Evolutionary conservation across 1,140 invertebrate genomes (phyloP).

Genomic region (Hormaphis cornu): DNA sequence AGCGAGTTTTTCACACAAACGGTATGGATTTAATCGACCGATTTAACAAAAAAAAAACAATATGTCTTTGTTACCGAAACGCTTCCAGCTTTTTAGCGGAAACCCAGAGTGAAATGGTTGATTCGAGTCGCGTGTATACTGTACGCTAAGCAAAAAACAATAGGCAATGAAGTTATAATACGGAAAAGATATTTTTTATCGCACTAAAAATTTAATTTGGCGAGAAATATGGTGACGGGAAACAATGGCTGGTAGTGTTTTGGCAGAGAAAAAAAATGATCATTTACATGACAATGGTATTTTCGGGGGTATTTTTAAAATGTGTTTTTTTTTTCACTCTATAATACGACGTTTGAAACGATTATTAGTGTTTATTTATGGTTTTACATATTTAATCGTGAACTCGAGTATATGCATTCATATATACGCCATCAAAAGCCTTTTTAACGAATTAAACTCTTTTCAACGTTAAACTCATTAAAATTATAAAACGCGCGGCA

Average conservation of each 20-base stretch:
- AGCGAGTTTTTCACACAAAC: no score
- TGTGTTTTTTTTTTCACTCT: neutral
- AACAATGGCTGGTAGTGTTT: constrained; percentile 20
- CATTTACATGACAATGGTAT: constrained; percentile 8
- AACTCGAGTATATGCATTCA: no score
- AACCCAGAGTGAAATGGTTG: neutral
- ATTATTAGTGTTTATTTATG: neutral
- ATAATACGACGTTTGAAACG: neutral
- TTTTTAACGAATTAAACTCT: no score
- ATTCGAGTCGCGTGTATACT: neutral
- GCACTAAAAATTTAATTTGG: no score
- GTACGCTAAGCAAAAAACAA: neutral
- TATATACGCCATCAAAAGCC: no score
- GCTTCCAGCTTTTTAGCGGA: neutral
- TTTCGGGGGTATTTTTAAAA: no score
- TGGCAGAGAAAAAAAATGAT: neutral
- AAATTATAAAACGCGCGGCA: no score
- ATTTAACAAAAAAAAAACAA: neutral
- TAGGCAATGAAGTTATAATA: neutral
- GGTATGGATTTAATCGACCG: no score
- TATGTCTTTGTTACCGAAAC: neutral
- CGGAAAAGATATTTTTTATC: neutral
- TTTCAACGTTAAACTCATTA: no score
- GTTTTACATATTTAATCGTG: no score
- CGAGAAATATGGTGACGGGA: neutral